A percentile compares a stretch with the other conserved stretches of the same genome.
These are phyloP conservation scores for Loris lydekkerianus DNA, from an alignment of 2,797 vertebrate genomes.

Conservation along the genomic window DNA sequence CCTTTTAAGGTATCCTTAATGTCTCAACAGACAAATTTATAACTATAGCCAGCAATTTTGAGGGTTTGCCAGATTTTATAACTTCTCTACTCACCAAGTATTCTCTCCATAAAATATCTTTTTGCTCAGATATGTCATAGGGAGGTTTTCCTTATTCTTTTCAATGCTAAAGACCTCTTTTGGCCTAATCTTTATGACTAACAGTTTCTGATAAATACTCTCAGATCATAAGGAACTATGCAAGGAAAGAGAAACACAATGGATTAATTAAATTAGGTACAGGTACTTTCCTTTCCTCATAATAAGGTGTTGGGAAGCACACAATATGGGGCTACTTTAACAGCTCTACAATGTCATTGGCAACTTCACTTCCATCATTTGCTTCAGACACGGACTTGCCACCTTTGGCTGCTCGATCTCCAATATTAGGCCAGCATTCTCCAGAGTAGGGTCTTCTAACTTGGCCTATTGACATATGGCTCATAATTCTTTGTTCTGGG, in stretches of 20 bases:
- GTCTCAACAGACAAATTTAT: constrained; percentile 1
- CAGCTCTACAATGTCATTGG: too few species aligned
- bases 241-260: constrained; percentile 3
- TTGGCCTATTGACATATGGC: background rate
- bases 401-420: background rate
- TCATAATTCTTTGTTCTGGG: background rate
- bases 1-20: background rate
- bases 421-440: background rate
- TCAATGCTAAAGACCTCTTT: background rate
- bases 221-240: background rate
- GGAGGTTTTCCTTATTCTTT: constrained; percentile 50
- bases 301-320: background rate
- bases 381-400: background rate
- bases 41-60: background rate
- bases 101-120: background rate
- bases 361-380: background rate
- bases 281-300: background rate
- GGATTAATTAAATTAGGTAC: background rate
- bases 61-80: background rate
- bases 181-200: background rate
- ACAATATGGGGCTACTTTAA: background rate
- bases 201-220: constrained; percentile 39
- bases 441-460: background rate
- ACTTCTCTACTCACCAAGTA: background rate
- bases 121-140: background rate